phyloP scores from a whole-genome alignment of 2,888 invertebrate species.

The Apamea crenata region DNA sequence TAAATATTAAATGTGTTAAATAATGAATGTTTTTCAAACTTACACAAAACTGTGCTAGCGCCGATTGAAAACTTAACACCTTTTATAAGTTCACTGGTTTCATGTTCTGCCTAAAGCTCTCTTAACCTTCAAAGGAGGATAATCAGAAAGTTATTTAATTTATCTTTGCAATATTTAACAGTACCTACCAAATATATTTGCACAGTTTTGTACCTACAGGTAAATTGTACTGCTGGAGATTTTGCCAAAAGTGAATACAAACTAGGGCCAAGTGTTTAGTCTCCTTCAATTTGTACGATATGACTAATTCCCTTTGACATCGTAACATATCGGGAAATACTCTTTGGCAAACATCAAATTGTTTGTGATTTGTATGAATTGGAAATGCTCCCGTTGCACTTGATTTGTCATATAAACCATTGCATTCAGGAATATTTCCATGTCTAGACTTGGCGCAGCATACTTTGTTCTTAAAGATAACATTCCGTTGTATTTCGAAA shows the following conservation, averaged over 20 bases:
- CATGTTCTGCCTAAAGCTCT: background rate
- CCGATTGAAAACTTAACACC: background rate
- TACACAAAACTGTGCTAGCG: background rate
- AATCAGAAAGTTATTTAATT: background rate
- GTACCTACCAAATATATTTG: background rate
- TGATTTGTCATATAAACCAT: background rate
- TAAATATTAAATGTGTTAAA: no score
- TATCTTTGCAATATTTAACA: background rate
- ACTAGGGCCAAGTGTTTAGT: constrained; percentile 12
- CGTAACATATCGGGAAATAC: constrained; percentile 5
- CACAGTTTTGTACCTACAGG: background rate
- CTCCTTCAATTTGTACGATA: constrained; percentile 9
- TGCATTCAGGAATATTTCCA: background rate
- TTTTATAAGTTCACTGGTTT: background rate
- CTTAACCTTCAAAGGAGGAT: background rate
- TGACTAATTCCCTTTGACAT: constrained; percentile 14
- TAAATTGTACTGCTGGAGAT: background rate
- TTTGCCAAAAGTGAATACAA: constrained; percentile 19
- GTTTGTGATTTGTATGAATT: background rate
- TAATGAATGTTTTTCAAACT: background rate
- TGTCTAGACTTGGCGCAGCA: background rate
- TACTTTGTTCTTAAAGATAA: constrained; percentile 4
- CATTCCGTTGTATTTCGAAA: constrained; percentile 33
- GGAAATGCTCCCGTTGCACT: background rate
- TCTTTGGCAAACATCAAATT: background rate